These are phyloP conservation scores for Lymantria monacha DNA, from an alignment of 2,888 invertebrate genomes.

Conservation along the genomic window DNA sequence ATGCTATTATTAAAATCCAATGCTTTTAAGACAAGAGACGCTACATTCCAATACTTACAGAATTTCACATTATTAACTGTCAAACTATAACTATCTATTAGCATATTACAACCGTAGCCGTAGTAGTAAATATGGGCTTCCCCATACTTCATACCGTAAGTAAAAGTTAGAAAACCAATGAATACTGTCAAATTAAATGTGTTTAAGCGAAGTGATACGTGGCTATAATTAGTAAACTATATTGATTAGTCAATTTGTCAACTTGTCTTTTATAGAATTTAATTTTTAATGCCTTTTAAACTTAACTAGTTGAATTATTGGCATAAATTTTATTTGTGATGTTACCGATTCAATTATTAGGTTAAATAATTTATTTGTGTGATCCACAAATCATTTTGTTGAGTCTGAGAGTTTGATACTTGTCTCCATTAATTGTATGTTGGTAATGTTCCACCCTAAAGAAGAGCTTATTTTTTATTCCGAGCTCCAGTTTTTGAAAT, in stretches of 20 bases:
- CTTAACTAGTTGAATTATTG: not conserved
- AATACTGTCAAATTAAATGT: not conserved
- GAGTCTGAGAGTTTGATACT: too few relatives aligned
- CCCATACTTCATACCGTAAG: conserved; percentile 12
- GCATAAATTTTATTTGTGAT: not conserved
- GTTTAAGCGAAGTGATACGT: conserved; percentile 9
- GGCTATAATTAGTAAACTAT: conserved; percentile 10
- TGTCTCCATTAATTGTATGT: too few relatives aligned
- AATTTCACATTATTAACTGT: conserved; percentile 14
- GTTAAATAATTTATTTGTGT: not conserved
- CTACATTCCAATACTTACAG: conserved; percentile 14
- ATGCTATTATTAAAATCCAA: conserved; percentile 8
- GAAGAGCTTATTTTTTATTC: too few relatives aligned
- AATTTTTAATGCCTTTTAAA: not conserved
- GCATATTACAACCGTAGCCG: conserved; percentile 23
- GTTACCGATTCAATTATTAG: not conserved
- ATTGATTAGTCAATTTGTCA: conserved; percentile 13
- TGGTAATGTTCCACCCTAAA: too few relatives aligned
- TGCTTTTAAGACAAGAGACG: conserved; percentile 3
- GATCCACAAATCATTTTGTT: too few relatives aligned
- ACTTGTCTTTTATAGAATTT: not conserved
- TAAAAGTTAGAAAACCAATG: conserved; percentile 4
- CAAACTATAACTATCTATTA: conserved; percentile 11
- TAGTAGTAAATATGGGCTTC: conserved; percentile 19
- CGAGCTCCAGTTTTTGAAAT: too few relatives aligned